phyloP scores from a whole-genome alignment of 53 echinoderm and acorn worm genomes.

The Antedon mediterranea region DNA sequence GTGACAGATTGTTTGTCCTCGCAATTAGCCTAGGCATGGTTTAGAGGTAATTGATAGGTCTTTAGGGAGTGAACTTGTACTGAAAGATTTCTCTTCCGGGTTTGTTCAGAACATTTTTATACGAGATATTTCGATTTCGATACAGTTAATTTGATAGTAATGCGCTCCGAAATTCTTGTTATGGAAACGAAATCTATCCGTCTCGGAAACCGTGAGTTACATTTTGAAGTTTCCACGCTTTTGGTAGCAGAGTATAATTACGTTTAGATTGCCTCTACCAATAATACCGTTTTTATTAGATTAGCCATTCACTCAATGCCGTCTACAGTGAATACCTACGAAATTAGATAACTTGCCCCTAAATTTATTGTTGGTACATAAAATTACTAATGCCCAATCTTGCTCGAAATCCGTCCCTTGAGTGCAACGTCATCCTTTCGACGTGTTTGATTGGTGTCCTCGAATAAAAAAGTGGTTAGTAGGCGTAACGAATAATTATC shows the following conservation, averaged over 20 bases:
- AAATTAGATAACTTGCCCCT: slow-evolving; percentile 41
- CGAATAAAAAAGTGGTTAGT: not conserved
- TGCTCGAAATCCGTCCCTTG: not conserved
- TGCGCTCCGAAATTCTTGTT: not conserved
- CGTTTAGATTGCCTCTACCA: slow-evolving; percentile 50
- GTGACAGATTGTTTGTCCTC: slow-evolving; percentile 98
- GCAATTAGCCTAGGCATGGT: slow-evolving; percentile 93
- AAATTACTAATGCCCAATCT: not conserved
- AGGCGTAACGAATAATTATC: not conserved
- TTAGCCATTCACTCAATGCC: slow-evolving; percentile 17
- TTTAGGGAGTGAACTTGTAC: slow-evolving; percentile 33
- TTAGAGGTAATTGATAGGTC: slow-evolving; percentile 75
- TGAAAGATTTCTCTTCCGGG: not conserved
- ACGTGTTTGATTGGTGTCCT: slow-evolving; percentile 23
- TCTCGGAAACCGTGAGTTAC: not conserved
- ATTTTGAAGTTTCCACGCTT: slow-evolving; percentile 3
- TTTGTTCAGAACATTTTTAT: not conserved
- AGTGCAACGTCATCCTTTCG: slow-evolving; percentile 20
- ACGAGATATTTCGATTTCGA: not conserved
- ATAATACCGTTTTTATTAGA: slow-evolving; percentile 24
- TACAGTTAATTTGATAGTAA: not conserved
- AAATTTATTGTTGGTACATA: not conserved
- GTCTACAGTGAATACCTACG: slow-evolving; percentile 32
- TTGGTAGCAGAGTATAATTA: slow-evolving; percentile 46
- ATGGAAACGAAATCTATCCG: not conserved